A percentile compares a stretch with the other conserved stretches of the same genome.
Conservation (phyloP, 2,888 invertebrate species). For the Apamea sordens region DNA sequence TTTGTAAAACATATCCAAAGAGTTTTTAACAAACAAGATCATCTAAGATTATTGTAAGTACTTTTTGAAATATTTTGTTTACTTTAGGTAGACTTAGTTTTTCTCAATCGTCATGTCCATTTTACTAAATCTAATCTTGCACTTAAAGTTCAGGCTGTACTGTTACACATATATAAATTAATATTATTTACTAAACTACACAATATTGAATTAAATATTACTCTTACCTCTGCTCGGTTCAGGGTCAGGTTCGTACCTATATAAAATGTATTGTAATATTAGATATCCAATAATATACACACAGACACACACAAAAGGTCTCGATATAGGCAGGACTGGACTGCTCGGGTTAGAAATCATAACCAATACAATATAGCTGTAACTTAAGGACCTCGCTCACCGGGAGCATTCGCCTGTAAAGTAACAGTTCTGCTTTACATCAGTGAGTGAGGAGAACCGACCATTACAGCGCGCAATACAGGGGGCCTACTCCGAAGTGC, state of each 20-base stretch:
- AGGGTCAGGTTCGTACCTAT: slow-evolving; percentile 25
- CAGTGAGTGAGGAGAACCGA: not conserved
- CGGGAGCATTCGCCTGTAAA: not conserved
- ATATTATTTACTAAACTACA: not conserved
- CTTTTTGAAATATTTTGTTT: not conserved
- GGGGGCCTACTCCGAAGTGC: no score
- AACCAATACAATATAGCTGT: slow-evolving; percentile 18
- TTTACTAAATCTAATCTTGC: not conserved
- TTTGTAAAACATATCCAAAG: not conserved
- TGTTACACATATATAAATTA: not conserved
- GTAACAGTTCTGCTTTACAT: not conserved
- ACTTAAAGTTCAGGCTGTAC: not conserved
- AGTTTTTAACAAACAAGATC: slow-evolving; percentile 1
- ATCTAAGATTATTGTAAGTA: not conserved
- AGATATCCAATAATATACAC: slow-evolving; percentile 31
- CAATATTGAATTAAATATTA: slow-evolving; percentile 33
- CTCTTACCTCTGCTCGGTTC: not conserved
- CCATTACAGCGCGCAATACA: not conserved
- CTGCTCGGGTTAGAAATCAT: slow-evolving; percentile 24
- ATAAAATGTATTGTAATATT: slow-evolving; percentile 24
- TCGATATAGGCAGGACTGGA: slow-evolving; percentile 18
- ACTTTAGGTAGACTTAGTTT: no score
- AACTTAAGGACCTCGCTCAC: not conserved
- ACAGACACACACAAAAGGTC: slow-evolving; percentile 36
- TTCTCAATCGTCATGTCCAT: not conserved